Base-by-base conservation (phyloP, 2,797 vertebrate genomes). In the Eurystomus glaucurus region DNA sequence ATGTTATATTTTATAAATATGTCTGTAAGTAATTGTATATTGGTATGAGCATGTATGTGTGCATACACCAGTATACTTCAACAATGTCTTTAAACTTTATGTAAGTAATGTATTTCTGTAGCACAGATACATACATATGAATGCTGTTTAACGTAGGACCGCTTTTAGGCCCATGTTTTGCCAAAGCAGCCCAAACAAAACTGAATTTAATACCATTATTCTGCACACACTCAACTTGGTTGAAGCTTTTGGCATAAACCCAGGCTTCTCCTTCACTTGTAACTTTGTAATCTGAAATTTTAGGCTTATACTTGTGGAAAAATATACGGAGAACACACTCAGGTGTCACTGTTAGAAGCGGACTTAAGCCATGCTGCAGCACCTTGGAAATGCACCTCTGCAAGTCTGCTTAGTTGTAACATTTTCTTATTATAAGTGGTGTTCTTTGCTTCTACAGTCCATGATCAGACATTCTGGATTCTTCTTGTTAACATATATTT, bases 291-390 rank as follows among this genome's bases (percentile, higher is more conserved):
- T 51, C 45, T 93, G 55, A 75, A 90, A 52, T 70, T 20, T 89
- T 61, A n/a, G 74, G 55, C 60, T 90, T 20, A 0, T 70, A 31
- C 61, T 72, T 85, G 93, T 78, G 80, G 41, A 76, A 93, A 79
- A 43, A 25, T 19, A 0, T 9, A 26, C 65, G 48, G 68, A 66
- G 81, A 87, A 57, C 7, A 1, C 16, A 15, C 50, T 66, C 2
- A 0, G 3, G 4, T 64, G 39, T 86, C 70, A n/a, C 29, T 11
- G 16, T 3, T 62, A 48, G 21, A 43, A 82, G 89, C 0, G 0
- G 64, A 14, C 60, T 65, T 31, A 45, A 71, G 41, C 20, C 17
- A 0, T 17, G 26, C 74, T 82, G 80, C 88, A 62, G 41, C 69
- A 31, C 72, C 72, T 82, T 88, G 91, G 87, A 68, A 94, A 28